Evolutionary conservation across 2,888 invertebrate species (phyloP).

Genomic region (Saturnia pavonia): DNA sequence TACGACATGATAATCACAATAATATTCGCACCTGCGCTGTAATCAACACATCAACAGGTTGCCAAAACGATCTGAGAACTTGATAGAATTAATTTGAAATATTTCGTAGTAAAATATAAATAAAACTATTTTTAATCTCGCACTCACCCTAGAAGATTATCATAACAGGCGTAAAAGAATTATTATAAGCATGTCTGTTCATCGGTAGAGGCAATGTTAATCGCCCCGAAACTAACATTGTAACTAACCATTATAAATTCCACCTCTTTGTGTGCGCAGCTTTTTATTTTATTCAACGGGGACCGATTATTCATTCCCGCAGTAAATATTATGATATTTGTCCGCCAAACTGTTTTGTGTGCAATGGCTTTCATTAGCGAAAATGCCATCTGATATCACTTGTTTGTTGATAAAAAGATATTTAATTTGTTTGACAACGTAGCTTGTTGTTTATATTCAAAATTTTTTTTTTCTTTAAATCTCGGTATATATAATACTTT

Average conservation of each 20-base stretch:
- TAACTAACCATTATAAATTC: conserved; percentile 69
- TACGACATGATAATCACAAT: neutral
- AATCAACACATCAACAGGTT: conserved; percentile 31
- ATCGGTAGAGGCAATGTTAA: conserved; percentile 68
- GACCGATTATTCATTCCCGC: conserved; percentile 68
- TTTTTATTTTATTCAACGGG: conserved; percentile 61
- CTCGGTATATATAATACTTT: too few species aligned
- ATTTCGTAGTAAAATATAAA: neutral
- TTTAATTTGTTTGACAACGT: neutral
- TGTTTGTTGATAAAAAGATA: neutral
- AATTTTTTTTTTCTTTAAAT: too few species aligned
- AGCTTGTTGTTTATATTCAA: neutral
- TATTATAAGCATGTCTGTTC: conserved; percentile 67
- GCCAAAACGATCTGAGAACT: neutral
- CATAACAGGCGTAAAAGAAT: conserved; percentile 72
- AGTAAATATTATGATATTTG: conserved; percentile 77
- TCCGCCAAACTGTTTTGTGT: conserved; percentile 52
- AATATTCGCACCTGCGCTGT: conserved; percentile 23
- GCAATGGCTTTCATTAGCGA: conserved; percentile 46
- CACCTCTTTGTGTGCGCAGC: conserved; percentile 56
- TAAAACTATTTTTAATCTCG: conserved; percentile 28
- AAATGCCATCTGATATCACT: conserved; percentile 15
- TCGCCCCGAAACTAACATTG: conserved; percentile 60
- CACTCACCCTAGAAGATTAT: conserved; percentile 70
- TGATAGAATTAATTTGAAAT: neutral